phyloP scores from a whole-genome alignment of 2,888 invertebrate species.

The Chouioia cunea region DNA sequence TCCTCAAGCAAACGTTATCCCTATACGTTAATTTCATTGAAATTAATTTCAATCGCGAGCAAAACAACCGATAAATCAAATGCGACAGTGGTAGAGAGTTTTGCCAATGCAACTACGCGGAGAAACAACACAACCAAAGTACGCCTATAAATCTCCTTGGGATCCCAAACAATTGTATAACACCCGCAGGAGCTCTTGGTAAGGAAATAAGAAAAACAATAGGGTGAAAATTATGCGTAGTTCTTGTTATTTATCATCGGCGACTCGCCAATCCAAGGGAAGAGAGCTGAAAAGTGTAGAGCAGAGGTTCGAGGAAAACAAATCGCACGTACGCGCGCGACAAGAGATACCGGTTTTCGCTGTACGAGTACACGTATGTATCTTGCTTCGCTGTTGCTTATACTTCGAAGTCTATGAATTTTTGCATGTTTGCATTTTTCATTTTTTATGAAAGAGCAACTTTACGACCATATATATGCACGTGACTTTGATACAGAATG shows the following conservation, averaged over 20 bases:
- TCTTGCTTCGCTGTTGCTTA: too few species aligned
- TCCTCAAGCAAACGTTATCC: not conserved
- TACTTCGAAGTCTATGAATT: too few species aligned
- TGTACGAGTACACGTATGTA: too few species aligned
- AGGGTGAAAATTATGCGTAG: constrained; percentile 25
- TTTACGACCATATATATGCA: too few species aligned
- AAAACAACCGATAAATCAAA: constrained; percentile 34
- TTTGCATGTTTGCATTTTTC: too few species aligned
- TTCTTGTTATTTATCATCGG: constrained; percentile 28
- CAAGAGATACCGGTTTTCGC: not conserved
- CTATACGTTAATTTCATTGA: constrained; percentile 20
- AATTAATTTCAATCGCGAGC: constrained; percentile 27
- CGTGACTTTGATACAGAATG: too few species aligned
- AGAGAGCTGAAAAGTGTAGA: too few species aligned
- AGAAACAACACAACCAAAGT: constrained; percentile 27
- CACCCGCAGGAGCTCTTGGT: constrained; percentile 12
- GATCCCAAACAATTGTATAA: constrained; percentile 37
- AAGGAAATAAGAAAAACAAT: not conserved
- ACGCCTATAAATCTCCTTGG: constrained; percentile 32
- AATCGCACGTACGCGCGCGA: not conserved
- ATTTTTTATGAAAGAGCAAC: too few species aligned
- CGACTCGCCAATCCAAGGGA: constrained; percentile 7
- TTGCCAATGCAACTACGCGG: constrained; percentile 10
- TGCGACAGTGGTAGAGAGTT: not conserved
- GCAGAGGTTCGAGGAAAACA: too few species aligned